Evolutionary conservation across 2,888 invertebrate species (phyloP).

Genomic region (Tetanocera ferruginea): DNA sequence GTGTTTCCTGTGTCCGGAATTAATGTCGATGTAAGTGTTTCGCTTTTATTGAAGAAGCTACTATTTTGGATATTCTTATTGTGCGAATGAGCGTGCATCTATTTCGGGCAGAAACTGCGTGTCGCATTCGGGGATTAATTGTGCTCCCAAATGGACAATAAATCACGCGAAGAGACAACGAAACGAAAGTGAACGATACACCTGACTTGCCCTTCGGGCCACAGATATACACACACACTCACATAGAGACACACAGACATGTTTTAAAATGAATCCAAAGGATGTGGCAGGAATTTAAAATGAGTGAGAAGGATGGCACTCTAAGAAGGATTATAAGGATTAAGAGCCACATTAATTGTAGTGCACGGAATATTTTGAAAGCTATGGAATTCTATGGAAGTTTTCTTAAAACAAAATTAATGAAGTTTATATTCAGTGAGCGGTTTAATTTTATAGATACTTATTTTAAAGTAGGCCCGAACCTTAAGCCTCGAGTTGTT

Average conservation of each 20-base stretch:
- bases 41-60: conserved; percentile 22
- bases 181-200: conserved; percentile 22
- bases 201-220: neutral
- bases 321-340: neutral
- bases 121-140: conserved; percentile 25
- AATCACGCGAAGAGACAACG: conserved; percentile 30
- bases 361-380: neutral
- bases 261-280: neutral
- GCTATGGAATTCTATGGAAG: too few species aligned
- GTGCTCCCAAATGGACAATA: conserved; percentile 31
- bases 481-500: too few species aligned
- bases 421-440: too few species aligned
- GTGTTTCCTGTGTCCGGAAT: conserved; percentile 74
- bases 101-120: conserved; percentile 12
- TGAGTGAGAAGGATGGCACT: neutral
- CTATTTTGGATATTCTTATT: conserved; percentile 18
- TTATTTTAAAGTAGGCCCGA: too few species aligned
- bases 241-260: neutral
- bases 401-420: too few species aligned
- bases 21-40: conserved; percentile 75
- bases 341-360: neutral
- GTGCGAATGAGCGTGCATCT: neutral
- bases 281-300: neutral
- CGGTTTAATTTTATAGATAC: too few species aligned
- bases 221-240: neutral